Percentiles rank a stretch among this genome's conserved stretches.
Evolutionary conservation across 64 coral and sea anemone species (phyloP).

Genomic region (Pocillopora verrucosa): DNA sequence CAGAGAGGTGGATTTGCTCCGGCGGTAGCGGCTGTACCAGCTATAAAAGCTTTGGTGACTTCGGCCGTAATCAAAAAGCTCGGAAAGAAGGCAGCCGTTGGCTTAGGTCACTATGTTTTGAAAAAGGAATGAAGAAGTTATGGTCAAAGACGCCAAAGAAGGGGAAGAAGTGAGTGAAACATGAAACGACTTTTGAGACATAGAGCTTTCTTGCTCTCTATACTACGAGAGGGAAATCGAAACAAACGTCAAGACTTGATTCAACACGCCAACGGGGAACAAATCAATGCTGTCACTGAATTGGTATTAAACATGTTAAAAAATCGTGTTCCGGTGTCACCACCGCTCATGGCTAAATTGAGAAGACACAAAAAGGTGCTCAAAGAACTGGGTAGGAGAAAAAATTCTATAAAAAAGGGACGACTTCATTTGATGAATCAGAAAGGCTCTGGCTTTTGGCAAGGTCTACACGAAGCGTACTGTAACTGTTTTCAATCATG

Average conservation of each 20-base stretch:
- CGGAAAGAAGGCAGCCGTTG: too few species aligned
- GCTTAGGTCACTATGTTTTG: too few species aligned
- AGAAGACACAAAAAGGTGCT: conserved; percentile 45
- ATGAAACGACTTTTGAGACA: too few species aligned
- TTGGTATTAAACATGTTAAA: conserved; percentile 61
- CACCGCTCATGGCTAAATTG: conserved; percentile 35
- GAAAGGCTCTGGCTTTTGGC: conserved; percentile 28
- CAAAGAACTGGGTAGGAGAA: conserved; percentile 41
- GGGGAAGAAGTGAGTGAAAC: too few species aligned
- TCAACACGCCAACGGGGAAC: neutral
- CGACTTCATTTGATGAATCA: conserved; percentile 9
- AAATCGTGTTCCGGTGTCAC: conserved; percentile 30
- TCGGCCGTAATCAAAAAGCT: too few species aligned
- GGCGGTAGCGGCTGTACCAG: too few species aligned
- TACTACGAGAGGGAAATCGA: neutral
- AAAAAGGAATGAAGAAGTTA: too few species aligned
- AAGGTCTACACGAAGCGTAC: conserved; percentile 40
- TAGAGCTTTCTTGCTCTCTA: neutral
- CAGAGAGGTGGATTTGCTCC: too few species aligned
- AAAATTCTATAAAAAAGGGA: conserved; percentile 47
- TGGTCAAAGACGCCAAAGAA: too few species aligned
- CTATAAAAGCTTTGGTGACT: too few species aligned
- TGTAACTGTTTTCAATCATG: neutral
- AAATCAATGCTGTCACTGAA: conserved; percentile 52
- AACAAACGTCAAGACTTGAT: conserved; percentile 36